Percentiles rank a stretch among this genome's conserved stretches.
phyloP scores from a whole-genome alignment of 2,797 vertebrate genomes.

The Huso huso region DNA sequence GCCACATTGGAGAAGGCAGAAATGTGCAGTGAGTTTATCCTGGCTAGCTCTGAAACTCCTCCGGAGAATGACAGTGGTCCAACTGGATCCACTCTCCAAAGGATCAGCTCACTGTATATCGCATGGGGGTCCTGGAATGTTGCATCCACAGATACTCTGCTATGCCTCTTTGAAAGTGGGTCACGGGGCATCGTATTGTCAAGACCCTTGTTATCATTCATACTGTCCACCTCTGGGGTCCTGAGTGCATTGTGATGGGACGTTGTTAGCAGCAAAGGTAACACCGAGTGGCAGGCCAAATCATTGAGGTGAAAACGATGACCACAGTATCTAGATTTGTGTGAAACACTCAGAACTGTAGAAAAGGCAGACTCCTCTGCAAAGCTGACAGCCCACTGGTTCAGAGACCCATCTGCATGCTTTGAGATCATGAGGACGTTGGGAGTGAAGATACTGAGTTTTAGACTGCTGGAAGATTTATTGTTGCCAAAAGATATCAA shows the following conservation, averaged over 20 bases:
- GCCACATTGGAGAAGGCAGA: slow-evolving; percentile 96
- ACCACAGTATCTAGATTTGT: slow-evolving; percentile 93
- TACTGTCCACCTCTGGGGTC: slow-evolving; percentile 61
- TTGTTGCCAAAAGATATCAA: slow-evolving; percentile 81
- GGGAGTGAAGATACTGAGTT: slow-evolving; percentile 93
- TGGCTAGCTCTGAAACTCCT: slow-evolving; percentile 91
- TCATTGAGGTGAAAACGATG: slow-evolving; percentile 98
- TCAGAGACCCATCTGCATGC: slow-evolving; percentile 90
- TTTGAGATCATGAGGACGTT: slow-evolving; percentile 98
- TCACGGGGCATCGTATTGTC: slow-evolving; percentile 30
- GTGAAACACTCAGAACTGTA: slow-evolving; percentile 91
- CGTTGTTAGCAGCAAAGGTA: slow-evolving; percentile 91
- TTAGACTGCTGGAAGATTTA: slow-evolving; percentile 76
- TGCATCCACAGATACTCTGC: slow-evolving; percentile 41
- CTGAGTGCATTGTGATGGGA: slow-evolving; percentile 90
- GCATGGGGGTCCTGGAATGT: slow-evolving; percentile 78
- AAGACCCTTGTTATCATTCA: slow-evolving; percentile 24
- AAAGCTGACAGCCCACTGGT: slow-evolving; percentile 96
- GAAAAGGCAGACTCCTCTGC: slow-evolving; percentile 94
- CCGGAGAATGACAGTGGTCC: slow-evolving; percentile 91
- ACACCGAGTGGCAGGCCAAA: slow-evolving; percentile 93
- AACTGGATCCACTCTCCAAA: slow-evolving; percentile 95
- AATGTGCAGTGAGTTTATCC: slow-evolving; percentile 92
- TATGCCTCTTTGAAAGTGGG: slow-evolving; percentile 42
- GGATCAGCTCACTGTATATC: slow-evolving; percentile 94